These are phyloP conservation scores for Hyperopisus bebe DNA, from an alignment of 2,113 vertebrate species.

Conservation along the genomic window DNA sequence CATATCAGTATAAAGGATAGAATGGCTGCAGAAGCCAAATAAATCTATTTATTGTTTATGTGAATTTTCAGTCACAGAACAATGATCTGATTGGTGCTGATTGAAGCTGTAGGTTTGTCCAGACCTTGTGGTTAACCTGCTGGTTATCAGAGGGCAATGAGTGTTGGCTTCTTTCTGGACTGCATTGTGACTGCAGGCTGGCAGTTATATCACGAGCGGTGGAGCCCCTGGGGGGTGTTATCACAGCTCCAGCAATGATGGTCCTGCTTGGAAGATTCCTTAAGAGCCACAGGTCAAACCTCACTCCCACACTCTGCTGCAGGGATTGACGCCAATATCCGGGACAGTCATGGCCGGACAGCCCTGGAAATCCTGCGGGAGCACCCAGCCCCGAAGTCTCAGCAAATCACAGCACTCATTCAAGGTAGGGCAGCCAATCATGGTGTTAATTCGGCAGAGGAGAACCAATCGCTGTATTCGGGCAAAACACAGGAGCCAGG, in stretches of 20 bases:
- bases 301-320: conserved; percentile 42
- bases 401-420: conserved; percentile 87
- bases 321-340: conserved; percentile 87
- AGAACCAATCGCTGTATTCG: not conserved
- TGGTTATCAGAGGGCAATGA: not conserved
- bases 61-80: not conserved
- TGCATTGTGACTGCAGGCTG: not conserved
- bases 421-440: conserved; percentile 67
- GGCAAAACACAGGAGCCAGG: not conserved
- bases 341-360: conserved; percentile 78
- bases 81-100: not conserved
- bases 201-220: not conserved
- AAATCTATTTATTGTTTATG: not conserved
- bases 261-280: not conserved
- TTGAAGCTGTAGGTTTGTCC: not conserved
- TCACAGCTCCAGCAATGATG: not conserved
- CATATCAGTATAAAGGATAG: not conserved
- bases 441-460: not conserved
- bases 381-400: conserved; percentile 86
- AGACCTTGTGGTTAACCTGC: not conserved
- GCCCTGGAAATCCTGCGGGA: conserved; percentile 88
- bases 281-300: conserved; percentile 4
- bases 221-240: not conserved
- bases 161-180: not conserved
- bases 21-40: not conserved